phyloP scores from a whole-genome alignment of 2,797 vertebrate genomes.

The Sebastes vulpes region DNA sequence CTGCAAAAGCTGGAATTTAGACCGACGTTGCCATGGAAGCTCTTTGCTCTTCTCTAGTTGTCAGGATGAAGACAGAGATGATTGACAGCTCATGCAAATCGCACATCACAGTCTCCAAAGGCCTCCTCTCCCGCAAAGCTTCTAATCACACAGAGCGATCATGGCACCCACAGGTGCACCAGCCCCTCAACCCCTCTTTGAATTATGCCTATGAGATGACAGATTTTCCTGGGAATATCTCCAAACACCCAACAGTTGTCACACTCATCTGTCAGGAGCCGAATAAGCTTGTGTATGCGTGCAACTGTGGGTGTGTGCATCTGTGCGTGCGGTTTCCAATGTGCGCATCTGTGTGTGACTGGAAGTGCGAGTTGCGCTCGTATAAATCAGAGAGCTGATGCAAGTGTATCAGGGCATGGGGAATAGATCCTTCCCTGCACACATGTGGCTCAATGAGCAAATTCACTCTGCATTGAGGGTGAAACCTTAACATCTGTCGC shows the following conservation, averaged over 20 bases:
- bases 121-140: constrained; percentile 50
- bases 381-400: constrained; percentile 49
- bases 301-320: constrained; percentile 19
- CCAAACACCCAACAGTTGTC: constrained; percentile 74
- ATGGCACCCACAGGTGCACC: constrained; percentile 74
- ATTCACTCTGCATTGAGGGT: constrained; percentile 53
- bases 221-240: constrained; percentile 71
- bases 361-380: constrained; percentile 39
- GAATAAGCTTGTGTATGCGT: constrained; percentile 21
- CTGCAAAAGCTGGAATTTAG: constrained; percentile 14
- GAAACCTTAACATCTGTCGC: constrained; percentile 76
- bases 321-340: not conserved
- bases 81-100: constrained; percentile 80
- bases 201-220: constrained; percentile 63
- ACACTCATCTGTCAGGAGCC: constrained; percentile 64
- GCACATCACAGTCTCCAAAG: constrained; percentile 58
- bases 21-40: constrained; percentile 53
- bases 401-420: constrained; percentile 39
- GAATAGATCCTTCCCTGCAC: constrained; percentile 49
- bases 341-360: constrained; percentile 21
- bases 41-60: constrained; percentile 47
- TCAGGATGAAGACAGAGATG: constrained; percentile 58
- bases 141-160: constrained; percentile 71
- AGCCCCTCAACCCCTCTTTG: constrained; percentile 53
- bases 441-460: constrained; percentile 65